Evolutionary conservation across 2,888 invertebrate species (phyloP).

Genomic region (Didymodactylos carnosus): DNA sequence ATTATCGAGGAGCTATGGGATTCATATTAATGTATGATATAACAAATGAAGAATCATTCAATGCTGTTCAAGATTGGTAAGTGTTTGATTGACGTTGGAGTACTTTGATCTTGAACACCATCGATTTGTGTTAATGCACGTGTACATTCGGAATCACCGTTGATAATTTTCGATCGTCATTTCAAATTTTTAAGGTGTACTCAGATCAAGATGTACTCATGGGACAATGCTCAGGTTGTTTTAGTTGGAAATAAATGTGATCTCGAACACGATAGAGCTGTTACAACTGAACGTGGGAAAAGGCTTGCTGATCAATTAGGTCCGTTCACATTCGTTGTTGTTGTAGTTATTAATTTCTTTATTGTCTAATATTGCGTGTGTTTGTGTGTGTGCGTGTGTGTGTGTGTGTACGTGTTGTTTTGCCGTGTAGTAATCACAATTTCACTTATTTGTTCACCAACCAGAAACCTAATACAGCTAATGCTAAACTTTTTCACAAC

Average conservation of each 20-base stretch:
- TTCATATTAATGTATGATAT: constrained; percentile 99
- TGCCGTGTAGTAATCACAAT: too few species aligned
- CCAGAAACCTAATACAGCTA: too few species aligned
- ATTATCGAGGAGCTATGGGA: constrained; percentile 97
- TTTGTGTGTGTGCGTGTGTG: too few species aligned
- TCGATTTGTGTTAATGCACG: too few species aligned
- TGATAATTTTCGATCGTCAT: too few species aligned
- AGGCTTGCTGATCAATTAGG: constrained; percentile 87
- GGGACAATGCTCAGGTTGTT: constrained; percentile 99
- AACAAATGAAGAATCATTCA: constrained; percentile 98
- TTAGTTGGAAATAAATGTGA: constrained; percentile 98
- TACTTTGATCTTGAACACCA: neutral
- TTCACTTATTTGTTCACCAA: too few species aligned
- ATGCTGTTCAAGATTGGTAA: constrained; percentile 97
- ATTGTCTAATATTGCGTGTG: too few species aligned
- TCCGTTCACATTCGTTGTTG: constrained; percentile 17
- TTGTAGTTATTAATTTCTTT: too few species aligned
- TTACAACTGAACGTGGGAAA: constrained; percentile 82
- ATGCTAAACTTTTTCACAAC: too few species aligned
- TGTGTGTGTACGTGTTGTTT: neutral
- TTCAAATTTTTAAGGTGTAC: constrained; percentile 73
- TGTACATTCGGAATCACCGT: too few species aligned
- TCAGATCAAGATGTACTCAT: constrained; percentile 97
- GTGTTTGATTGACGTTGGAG: constrained; percentile 19
- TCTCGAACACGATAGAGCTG: constrained; percentile 94